Base-by-base conservation (phyloP, 2,888 invertebrate genomes). In the Alviniconcha strummeri region DNA sequence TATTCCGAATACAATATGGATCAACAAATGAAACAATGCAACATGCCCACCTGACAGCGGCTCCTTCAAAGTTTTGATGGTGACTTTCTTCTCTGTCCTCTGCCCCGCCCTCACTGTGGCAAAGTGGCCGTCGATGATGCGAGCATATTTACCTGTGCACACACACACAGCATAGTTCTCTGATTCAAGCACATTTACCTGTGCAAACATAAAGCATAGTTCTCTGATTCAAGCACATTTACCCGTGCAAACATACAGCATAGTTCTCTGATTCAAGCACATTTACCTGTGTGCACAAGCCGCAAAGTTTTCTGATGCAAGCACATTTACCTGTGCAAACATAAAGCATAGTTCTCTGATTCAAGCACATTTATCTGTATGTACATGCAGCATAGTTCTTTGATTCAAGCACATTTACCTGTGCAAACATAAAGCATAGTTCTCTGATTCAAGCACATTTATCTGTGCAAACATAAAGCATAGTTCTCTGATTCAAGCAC, bases 61-160 rank as follows among this genome's bases (percentile, higher is more conserved):
- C 5, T 86, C 74, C 11, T 83, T 85, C 52, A 86, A 57, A 72
- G 84, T 84, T 79, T 87, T 88, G 64, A 88, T 86, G 71, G 85
- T 86, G 11, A 88, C 81, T 52, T 85, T 87, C 19, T 77, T 72
- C 13, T 52, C 83, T 56, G 84, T 60, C n/a, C 19, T 80, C 54
- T 80, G 82, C 11, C 52, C 74, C 1, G 82, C 81, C 57, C 19
- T 80, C 52, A 72, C 60, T 13, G 72, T 74, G 1, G 72, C 80
- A 55, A 86, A 85, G 13, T 80, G 80, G 13, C 88, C 88, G 83
- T 88, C 87, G 11, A 85, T 84, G 56, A 87, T 17, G 13, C 75
- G 81, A 7, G 81, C 81, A 64, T 52, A 75, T 52, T 81, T 52
- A n/a, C 81, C 81, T 81, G 81, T 13, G 72, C 6, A 55, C 5